phyloP scores from a whole-genome alignment of 2,113 vertebrate species.

The Stigmatopora nigra region DNA sequence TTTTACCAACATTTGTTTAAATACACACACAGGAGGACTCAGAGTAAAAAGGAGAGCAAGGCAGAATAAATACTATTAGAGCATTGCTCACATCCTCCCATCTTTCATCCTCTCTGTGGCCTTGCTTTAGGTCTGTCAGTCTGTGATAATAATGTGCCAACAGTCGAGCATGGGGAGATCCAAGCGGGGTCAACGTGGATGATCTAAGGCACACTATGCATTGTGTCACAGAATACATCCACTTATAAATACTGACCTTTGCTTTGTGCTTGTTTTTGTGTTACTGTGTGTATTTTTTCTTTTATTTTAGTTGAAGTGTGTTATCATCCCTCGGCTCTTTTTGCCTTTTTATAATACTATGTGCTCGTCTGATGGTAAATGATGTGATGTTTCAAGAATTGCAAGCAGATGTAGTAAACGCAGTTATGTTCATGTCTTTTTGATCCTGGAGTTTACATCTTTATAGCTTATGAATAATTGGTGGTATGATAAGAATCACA shows the following conservation, averaged over 20 bases:
- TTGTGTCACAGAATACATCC: constrained; percentile 1
- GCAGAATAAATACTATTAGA: constrained; percentile 39
- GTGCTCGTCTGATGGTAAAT: not conserved
- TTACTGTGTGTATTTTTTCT: not conserved
- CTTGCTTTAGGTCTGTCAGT: constrained; percentile 36
- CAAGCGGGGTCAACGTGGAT: constrained; percentile 30
- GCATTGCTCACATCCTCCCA: constrained; percentile 23
- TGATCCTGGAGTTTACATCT: too few relatives aligned
- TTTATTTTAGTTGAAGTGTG: not conserved
- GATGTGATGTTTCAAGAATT: not conserved
- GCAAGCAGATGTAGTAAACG: not conserved
- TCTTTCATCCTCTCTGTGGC: constrained; percentile 33
- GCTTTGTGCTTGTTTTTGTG: constrained; percentile 1
- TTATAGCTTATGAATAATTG: too few relatives aligned
- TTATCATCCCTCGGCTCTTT: not conserved
- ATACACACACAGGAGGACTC: not conserved
- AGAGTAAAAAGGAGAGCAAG: not conserved
- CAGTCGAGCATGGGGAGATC: constrained; percentile 22
- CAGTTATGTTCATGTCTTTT: not conserved
- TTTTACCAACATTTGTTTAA: too few relatives aligned
- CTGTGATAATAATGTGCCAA: constrained; percentile 34
- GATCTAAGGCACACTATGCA: constrained; percentile 18
- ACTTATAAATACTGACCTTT: constrained; percentile 8
- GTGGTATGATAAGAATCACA: too few relatives aligned
- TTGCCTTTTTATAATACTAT: too few relatives aligned